These are phyloP conservation scores for Lophochroa leadbeateri DNA, from an alignment of 2,113 vertebrate genomes.

Conservation along the genomic window DNA sequence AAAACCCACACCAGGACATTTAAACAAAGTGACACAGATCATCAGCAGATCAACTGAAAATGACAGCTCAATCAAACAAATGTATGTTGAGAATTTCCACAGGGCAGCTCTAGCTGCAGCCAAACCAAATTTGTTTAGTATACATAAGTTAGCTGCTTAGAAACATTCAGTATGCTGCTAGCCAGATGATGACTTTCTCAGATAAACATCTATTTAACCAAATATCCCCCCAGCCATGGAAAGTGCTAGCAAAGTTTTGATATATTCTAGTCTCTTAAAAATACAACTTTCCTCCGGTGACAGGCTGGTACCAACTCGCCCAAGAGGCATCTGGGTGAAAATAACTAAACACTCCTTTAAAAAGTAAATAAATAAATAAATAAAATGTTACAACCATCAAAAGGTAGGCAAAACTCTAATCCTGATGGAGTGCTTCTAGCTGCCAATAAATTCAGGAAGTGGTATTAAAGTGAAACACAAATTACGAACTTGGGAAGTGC, in stretches of 20 bases:
- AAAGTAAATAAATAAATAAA: background rate
- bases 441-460: conserved; percentile 66
- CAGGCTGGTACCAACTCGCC: conserved; percentile 47
- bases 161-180: conserved; percentile 73
- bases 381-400: conserved; percentile 43
- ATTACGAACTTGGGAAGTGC: conserved; percentile 50
- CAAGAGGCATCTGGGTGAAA: conserved; percentile 44
- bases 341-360: conserved; percentile 38
- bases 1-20: conserved; percentile 77
- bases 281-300: conserved; percentile 52
- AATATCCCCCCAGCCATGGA: conserved; percentile 71
- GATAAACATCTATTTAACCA: conserved; percentile 81
- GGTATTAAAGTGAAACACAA: conserved; percentile 65
- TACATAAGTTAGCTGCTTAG: conserved; percentile 82
- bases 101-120: conserved; percentile 77
- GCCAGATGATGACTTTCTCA: conserved; percentile 83
- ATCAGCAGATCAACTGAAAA: conserved; percentile 86
- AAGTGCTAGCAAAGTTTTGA: conserved; percentile 70
- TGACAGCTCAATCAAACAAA: conserved; percentile 88
- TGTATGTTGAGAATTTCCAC: conserved; percentile 85
- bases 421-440: conserved; percentile 62
- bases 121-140: conserved; percentile 85
- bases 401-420: conserved; percentile 61
- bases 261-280: conserved; percentile 67
- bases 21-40: conserved; percentile 89